phyloP scores from a whole-genome alignment of 2,797 vertebrate species.

The Gymnopithys bicolor region DNA sequence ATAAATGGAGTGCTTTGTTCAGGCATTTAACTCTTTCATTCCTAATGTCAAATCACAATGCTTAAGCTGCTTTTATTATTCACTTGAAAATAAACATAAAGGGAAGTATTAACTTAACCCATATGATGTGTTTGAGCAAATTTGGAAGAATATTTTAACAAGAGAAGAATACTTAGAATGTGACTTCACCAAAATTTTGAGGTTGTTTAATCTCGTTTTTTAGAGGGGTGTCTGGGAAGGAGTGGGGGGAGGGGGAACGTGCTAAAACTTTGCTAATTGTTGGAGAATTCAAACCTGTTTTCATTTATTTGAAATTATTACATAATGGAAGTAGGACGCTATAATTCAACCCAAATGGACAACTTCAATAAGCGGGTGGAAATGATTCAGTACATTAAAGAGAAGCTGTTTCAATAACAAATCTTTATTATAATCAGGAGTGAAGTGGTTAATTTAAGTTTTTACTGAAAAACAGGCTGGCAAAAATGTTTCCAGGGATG shows the following conservation, averaged over 20 bases:
- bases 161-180: background rate
- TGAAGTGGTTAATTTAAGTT: conserved; percentile 82
- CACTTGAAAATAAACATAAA: conserved; percentile 46
- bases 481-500: conserved; percentile 79
- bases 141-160: conserved; percentile 37
- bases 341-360: conserved; percentile 80
- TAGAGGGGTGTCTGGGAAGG: background rate
- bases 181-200: background rate
- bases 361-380: conserved; percentile 75
- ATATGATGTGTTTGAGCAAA: conserved; percentile 32
- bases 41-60: conserved; percentile 29
- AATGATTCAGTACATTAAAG: conserved; percentile 78
- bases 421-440: conserved; percentile 77
- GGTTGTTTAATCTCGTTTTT: conserved; percentile 33
- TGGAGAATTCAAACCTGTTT: conserved; percentile 78
- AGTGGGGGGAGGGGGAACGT: conserved; percentile 31
- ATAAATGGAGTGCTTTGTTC: conserved; percentile 58
- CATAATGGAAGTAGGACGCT: conserved; percentile 73
- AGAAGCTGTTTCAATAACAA: conserved; percentile 74
- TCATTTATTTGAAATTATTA: conserved; percentile 79
- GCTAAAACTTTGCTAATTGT: conserved; percentile 76
- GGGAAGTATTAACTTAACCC: conserved; percentile 9
- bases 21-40: conserved; percentile 53
- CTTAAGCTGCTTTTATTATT: conserved; percentile 56
- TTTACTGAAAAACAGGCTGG: conserved; percentile 77